Evolutionary conservation across 2,888 invertebrate species (phyloP), one percentile per base, ranked within the genome.

Genomic region (Linyphia triangularis): DNA sequence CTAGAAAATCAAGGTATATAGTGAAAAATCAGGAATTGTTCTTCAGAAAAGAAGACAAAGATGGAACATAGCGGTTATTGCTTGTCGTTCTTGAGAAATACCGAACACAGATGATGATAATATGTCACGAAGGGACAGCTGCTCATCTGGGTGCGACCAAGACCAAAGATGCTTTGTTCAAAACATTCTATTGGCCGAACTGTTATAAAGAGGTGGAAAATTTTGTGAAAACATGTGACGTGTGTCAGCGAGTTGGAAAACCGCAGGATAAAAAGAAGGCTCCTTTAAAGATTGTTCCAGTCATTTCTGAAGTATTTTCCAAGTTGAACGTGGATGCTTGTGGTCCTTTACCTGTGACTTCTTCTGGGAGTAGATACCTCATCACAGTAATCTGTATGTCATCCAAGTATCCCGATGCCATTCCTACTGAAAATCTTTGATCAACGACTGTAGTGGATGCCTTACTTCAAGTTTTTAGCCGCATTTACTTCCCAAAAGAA

Each of bases 351-450:
- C 70, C 82, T 19, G 28, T 13, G 13, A 57, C 75, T 9, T 30
- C 75, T 6, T 33, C 30, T 13, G 73, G 51, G 51, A 73, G 51
- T 4, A 51, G 26, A 37, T 82, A 82, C 37, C 40, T 72, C 6
- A 82, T 82, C 19, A 70, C 81, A 9, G 57, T 59, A 10, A 70
- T 82, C 13, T 82, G 81, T 37, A 19, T 70, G 37, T 6, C 61
- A 0, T 72, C 72, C 5, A 84, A 65, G 19, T 65, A 75, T 10
- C 75, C 75, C 4, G 75, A 84, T 37, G 75, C 67, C 0, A 63
- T 84, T 24, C 67, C 84, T 24, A 67, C 37, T 2, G 16, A 16
- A 19, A 33, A 75, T 24, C 26, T 84, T 16, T 16, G 65, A 7
- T 84, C 84, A 2, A 7, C 65, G 2, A 30, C 57, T 9, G 24